phyloP scores from a whole-genome alignment of 30 jellyfish, hydroid and myxozoan genomes.

The Mastigias papua region DNA sequence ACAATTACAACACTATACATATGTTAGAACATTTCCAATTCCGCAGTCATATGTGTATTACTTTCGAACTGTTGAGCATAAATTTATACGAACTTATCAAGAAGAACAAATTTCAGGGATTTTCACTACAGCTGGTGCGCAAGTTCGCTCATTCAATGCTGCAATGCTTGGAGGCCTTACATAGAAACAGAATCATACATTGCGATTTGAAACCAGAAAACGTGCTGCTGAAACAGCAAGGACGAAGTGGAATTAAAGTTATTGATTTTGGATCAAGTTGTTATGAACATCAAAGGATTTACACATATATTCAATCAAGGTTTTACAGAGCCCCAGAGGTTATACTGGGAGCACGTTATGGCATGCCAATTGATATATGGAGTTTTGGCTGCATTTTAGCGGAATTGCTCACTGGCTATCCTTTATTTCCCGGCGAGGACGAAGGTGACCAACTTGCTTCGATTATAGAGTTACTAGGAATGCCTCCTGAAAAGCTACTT shows the following conservation, averaged over 20 bases:
- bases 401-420: constrained; percentile 93
- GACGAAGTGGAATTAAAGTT: constrained; percentile 95
- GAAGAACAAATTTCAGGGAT: constrained; percentile 91
- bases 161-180: constrained; percentile 89
- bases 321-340: constrained; percentile 98
- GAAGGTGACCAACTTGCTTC: constrained; percentile 97
- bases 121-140: constrained; percentile 89
- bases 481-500: constrained; percentile 92
- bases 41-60: constrained; percentile 94
- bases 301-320: constrained; percentile 92
- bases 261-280: constrained; percentile 97
- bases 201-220: constrained; percentile 95
- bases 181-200: constrained; percentile 84
- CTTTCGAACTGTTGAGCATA: constrained; percentile 89
- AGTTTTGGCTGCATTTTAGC: constrained; percentile 95
- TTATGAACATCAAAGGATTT: constrained; percentile 94
- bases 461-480: constrained; percentile 89
- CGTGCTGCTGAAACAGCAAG: constrained; percentile 90
- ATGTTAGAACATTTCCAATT: constrained; percentile 94
- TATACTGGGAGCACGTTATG: constrained; percentile 92
- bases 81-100: constrained; percentile 88
- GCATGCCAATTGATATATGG: constrained; percentile 98
- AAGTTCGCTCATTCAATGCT: constrained; percentile 96
- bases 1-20: constrained; percentile 83
- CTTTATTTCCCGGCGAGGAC: constrained; percentile 97